Evolutionary conservation across 2,888 invertebrate genomes (phyloP), one percentile per base, ranked within the genome.

Genomic region (Idaea dimidiata): DNA sequence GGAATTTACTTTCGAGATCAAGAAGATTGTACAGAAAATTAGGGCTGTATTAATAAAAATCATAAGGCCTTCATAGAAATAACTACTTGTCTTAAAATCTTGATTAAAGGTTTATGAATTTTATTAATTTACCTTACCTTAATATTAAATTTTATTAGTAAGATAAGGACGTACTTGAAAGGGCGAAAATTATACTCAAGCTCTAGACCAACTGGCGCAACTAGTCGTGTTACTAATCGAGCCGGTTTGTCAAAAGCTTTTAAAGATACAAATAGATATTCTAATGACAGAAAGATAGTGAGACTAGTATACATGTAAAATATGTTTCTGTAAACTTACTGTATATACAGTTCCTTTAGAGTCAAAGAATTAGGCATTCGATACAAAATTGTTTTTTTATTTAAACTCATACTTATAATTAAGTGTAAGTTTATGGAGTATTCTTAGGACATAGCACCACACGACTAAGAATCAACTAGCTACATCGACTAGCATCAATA

Each of bases 381-480:
- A 8, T 14, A 43, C 7, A 5, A 10, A 43, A 43, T 7, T 43
- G 14, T 8, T 24, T 43, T 43, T 43, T 14, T 43, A 10, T 43
- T 14, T 43, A 10, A 43, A 43, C 43, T 43, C 0, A 33, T 33
- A 43, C 43, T 43, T 43, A 43, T 0, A 8, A 43, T 43, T 43
- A 14, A 43, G 10, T 43, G 14, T 8, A 43, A 14, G 14, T 14
- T 43, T 14, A 43, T 3, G 7, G 14, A 43, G 43, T 43, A 14
- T 43, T 43, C 43, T 8, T 43, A 43, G 14, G 10, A 43, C 43
- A 43, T 88, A 87, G 88, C 88, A 88, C 88, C 88, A 87, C 84
- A 86, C 87, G 75, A 76, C 86, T 85, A 86, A 74, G 43, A 43
- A 43, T 43, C 43, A 8, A 43, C 31, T 14, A 55, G 18, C 33